Evolutionary conservation across 1,140 invertebrate genomes (phyloP).

Genomic region (Drosophila busckii): DNA sequence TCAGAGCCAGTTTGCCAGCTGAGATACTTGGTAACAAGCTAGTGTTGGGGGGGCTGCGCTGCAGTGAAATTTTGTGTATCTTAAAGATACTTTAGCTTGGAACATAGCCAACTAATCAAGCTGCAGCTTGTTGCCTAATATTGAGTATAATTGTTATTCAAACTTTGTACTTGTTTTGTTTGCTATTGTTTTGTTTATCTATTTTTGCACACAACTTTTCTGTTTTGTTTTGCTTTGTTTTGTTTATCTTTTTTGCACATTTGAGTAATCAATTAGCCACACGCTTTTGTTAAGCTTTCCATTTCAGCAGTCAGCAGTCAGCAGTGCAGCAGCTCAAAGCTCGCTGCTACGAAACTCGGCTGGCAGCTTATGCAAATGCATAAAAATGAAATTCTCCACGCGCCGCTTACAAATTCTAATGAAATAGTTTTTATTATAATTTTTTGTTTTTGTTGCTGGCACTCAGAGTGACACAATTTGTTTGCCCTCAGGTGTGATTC

Average conservation of each 20-base stretch:
- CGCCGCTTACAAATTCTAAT: conserved; percentile 60
- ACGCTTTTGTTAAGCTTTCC: conserved; percentile 59
- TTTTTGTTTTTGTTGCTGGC: conserved; percentile 6
- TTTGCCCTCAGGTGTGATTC: conserved; percentile 66
- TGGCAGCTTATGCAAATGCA: conserved; percentile 55
- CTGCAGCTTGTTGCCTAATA: too few relatives aligned
- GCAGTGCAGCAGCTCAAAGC: background rate
- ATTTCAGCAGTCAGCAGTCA: conserved; percentile 57
- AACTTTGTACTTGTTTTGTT: conserved; percentile 9
- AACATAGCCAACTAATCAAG: too few relatives aligned
- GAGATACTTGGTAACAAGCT: conserved; percentile 9
- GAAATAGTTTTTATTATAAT: conserved; percentile 18
- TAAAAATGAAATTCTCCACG: conserved; percentile 40
- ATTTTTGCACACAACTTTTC: too few relatives aligned
- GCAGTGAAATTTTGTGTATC: conserved; percentile 47
- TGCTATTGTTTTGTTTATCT: conserved; percentile 25
- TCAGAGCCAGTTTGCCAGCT: background rate
- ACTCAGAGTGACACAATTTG: conserved; percentile 65
- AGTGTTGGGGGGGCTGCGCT: conserved; percentile 2
- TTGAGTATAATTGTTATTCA: conserved; percentile 15
- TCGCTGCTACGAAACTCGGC: conserved; percentile 35
- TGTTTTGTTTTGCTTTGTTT: background rate
- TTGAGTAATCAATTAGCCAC: conserved; percentile 58
- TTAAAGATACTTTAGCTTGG: conserved; percentile 11
- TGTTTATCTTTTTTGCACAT: conserved; percentile 27